Evolutionary conservation across 2,797 vertebrate species (phyloP).

Genomic region (Rhodeus uyekii): DNA sequence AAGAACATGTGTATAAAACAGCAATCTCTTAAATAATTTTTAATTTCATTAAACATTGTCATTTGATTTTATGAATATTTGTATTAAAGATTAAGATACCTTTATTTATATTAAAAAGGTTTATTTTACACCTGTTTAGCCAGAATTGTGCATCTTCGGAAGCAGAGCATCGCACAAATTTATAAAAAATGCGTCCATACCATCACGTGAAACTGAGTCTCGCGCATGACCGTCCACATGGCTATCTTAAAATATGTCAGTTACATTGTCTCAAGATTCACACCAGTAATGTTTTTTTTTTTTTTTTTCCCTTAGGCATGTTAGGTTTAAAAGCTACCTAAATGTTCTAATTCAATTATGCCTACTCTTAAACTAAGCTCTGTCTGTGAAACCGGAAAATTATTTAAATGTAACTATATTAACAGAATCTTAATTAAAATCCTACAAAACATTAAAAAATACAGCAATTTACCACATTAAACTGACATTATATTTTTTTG

Average conservation of each 20-base stretch:
- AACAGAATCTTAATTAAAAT: neutral
- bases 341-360: neutral
- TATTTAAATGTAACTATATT: neutral
- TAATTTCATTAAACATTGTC: too few relatives aligned
- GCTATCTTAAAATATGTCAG: neutral
- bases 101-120: too few relatives aligned
- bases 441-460: neutral
- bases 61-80: too few relatives aligned
- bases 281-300: neutral
- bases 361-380: neutral
- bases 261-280: neutral
- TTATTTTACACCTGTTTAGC: too few relatives aligned
- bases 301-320: neutral
- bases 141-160: too few relatives aligned
- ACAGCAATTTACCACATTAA: neutral
- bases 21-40: too few relatives aligned
- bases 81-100: too few relatives aligned
- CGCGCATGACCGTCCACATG: too few relatives aligned
- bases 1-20: too few relatives aligned
- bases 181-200: too few relatives aligned
- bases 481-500: neutral
- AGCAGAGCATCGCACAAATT: too few relatives aligned
- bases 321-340: neutral
- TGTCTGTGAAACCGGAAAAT: neutral
- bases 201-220: too few relatives aligned